Base-by-base conservation (phyloP, 2,113 vertebrate species). In the Nettapus auritus region DNA sequence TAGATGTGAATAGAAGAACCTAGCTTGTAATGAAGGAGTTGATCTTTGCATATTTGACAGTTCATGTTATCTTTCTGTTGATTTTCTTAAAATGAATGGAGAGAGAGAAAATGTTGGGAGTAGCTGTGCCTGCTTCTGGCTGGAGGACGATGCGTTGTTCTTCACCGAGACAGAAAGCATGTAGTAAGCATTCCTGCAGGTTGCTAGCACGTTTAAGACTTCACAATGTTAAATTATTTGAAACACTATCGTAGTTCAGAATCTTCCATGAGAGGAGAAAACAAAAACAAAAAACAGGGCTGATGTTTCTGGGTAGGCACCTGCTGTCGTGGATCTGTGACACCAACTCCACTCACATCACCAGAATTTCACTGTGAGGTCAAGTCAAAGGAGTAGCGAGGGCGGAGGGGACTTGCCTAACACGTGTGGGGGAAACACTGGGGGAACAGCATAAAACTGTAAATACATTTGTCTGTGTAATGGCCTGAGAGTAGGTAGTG, bases 181-280 rank as follows among this genome's bases (percentile, higher is more conserved):
- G 2, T 1, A 55, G 67, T 42, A 57, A 79, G 40, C 20, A 11
- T 42, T 13, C 52, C 68, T 81, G n/a, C 20, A 79, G 55, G 34
- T 67, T 13, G 13, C 31, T 17, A 67, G 42, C 0, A 1, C 11
- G 38, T 64, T 84, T 59, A 0, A 0, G 12, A 25, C 64, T 73
- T 76, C 63, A 48, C 74, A 18, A 2, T 38, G 55, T 68, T 63
- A 70, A 60, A 67, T 86, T 79, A 66, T 44, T 90, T 28, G 34
- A 46, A 94, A 34, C 14, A 6, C 17, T 22, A 23, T 15, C 13
- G n/a, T 44, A 82, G 48, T 46, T 88, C 40, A 60, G 38, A 70
- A 59, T 88, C 60, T 64, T 83, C 36, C 6, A 34, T 14, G 6
- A 21, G 28, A 22, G 7, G 31, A 38, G 66, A 66, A 21, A 48